Base-by-base conservation (phyloP, 2,113 vertebrate species). In the Steatornis caripensis region DNA sequence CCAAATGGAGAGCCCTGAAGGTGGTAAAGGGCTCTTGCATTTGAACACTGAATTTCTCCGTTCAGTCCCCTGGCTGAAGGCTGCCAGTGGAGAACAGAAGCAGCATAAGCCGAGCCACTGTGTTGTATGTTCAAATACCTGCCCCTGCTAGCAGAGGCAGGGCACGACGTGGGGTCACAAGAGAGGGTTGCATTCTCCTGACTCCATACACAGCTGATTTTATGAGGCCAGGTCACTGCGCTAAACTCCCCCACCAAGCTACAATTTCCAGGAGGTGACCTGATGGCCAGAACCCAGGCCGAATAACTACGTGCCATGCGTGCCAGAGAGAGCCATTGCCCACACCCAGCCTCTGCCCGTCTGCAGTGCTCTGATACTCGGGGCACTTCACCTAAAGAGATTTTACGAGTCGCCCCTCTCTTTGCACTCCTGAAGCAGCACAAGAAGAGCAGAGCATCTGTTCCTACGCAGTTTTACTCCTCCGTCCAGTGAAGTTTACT, bases 251-350 rank as follows among this genome's bases (percentile, higher is more conserved):
- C 55, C 51, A 1, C 11, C 22, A 55, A 30, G 17, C 18, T 78
- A 49, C 24, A 54, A 4, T 30, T 49, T 16, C 46, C 81, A 78
- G 15, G 9, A 66, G 54, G 27, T 36, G n/a, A 75, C 5, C 1
- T 36, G 39, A 60, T 17, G 17, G n/a, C 15, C 53, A 76, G 61
- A 71, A 18, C 20, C 18, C 62, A 71, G 37, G 18, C 51, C 0
- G 0, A 88, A 53, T n/a, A 55, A 39, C 62, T 32, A 13, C 0
- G 1, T 27, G n/a, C 48, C 48, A 30, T 1, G 9, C 7, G 1
- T 68, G 58, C 58, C 12, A 9, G 46, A 80, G 20, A 49, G 11
- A 58, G 11, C 8, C 37, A 43, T 6, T 21, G 14, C 41, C 46
- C 32, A 29, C 20, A 68, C 24, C 21, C 39, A 85, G 36, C 9